Percentiles rank a stretch among this genome's conserved stretches.
Conservation (phyloP, 2,888 invertebrate genomes). For the Portevinia maculata region DNA sequence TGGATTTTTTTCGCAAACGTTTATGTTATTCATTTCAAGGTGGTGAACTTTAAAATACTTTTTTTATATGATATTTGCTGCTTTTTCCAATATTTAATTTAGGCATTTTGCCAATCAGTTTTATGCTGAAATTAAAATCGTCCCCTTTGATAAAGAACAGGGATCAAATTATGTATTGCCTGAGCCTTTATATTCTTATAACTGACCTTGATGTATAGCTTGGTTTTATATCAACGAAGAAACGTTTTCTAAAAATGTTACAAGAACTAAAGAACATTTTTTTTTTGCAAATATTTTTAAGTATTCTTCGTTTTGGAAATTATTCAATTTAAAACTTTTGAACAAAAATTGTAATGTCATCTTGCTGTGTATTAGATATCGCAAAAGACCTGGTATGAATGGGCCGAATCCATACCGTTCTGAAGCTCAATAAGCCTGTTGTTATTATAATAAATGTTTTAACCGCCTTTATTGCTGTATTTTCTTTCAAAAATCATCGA, state of each 20-base stretch:
- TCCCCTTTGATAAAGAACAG: not conserved
- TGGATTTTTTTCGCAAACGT: conserved; percentile 1
- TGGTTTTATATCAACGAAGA: conserved; percentile 4
- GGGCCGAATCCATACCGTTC: too few species aligned
- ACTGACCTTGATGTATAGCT: conserved; percentile 10
- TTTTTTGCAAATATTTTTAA: too few species aligned
- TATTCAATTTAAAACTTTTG: too few species aligned
- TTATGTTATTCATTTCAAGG: conserved; percentile 26
- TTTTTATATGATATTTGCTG: not conserved
- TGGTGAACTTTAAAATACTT: conserved; percentile 1
- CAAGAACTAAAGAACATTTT: not conserved
- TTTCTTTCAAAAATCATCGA: too few species aligned
- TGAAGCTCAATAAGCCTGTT: too few species aligned
- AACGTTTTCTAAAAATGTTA: not conserved
- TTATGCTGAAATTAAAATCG: not conserved
- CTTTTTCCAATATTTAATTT: not conserved
- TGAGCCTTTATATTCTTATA: conserved; percentile 4
- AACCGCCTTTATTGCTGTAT: too few species aligned
- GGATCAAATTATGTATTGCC: not conserved
- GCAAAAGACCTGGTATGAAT: too few species aligned
- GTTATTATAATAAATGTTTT: too few species aligned
- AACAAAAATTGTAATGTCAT: too few species aligned
- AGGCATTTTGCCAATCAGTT: conserved; percentile 17
- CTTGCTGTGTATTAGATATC: too few species aligned
- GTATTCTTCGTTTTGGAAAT: too few species aligned